A percentile compares a stretch with the other conserved stretches of the same genome.
phyloP scores from a whole-genome alignment of 2,888 invertebrate species.

The Sussaba pulchella region DNA sequence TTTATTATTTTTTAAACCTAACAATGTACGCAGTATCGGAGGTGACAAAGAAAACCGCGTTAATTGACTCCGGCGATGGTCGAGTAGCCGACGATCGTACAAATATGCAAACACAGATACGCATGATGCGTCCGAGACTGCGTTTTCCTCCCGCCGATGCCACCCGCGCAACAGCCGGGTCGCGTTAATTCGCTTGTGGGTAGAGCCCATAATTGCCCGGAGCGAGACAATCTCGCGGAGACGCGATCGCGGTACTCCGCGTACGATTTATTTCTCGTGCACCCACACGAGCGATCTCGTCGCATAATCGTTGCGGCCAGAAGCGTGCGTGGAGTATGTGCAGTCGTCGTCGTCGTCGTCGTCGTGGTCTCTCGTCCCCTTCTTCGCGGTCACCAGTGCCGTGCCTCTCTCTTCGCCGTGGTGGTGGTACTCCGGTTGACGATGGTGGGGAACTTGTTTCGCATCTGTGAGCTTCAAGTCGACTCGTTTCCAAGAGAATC shows the following conservation, averaged over 20 bases:
- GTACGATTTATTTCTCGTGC: neutral
- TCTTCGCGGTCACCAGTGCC: constrained; percentile 4
- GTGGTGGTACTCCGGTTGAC: constrained; percentile 1
- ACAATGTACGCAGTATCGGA: no score
- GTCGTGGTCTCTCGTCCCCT: neutral
- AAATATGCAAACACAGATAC: no score
- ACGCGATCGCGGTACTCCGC: neutral
- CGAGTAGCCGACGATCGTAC: no score
- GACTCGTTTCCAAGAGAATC: constrained; percentile 52
- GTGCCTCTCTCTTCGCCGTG: constrained; percentile 7
- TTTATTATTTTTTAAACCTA: no score
- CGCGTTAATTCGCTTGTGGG: neutral
- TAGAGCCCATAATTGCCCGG: neutral
- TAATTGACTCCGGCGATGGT: no score
- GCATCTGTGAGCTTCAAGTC: constrained; percentile 52
- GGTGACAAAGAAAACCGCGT: no score
- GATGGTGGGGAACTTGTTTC: constrained; percentile 55
- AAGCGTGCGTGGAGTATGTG: neutral
- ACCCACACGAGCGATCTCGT: neutral
- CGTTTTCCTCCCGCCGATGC: no score
- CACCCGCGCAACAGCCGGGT: no score
- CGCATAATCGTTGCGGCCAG: constrained; percentile 1
- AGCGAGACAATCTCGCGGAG: neutral
- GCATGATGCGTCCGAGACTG: no score
- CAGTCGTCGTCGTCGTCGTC: constrained; percentile 5